Evolutionary conservation across 2,888 invertebrate genomes (phyloP), one percentile per base, ranked within the genome.

Genomic region (Lagria hirta): DNA sequence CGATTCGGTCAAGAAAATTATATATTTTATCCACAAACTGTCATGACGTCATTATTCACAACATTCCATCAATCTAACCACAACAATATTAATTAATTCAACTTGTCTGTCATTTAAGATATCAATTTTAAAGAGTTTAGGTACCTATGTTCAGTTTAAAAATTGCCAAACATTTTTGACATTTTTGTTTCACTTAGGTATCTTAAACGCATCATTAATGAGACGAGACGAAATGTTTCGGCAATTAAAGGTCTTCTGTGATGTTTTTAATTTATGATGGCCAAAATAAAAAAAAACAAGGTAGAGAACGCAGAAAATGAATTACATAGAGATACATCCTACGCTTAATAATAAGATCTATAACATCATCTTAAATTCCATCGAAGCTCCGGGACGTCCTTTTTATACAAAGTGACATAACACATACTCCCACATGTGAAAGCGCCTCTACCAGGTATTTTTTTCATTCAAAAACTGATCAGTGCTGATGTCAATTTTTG

Each of bases 11-110:
- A 62, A 62, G 65, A 64, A 68, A 66, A 68, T 67, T 66, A 68
- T 63, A 65, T 63, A 66, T 67, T 67, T 68, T 60, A 65, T 61
- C 64, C 66, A 61, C 65, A 65, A 63, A 66, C 66, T 68, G 68
- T 68, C 68, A 65, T 63, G 60, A 63, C 60, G 61, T 66, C 64
- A 66, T 68, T 64, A 64, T 55, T 68, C 65, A 66, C 65, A 13
- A 35, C 29, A 29, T 43, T 43, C 42, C 61, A 58, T 61, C 54
- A 48, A 54, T 51, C 50, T 45, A 24, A 43, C 43, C 54, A 36
- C 47, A 35, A 43, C 47, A 35, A 48, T 43, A 52, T 51, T 52
- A 56, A 56, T 58, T 54, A 55, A 51, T 52, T 46, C 43, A 33
- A 27, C 28, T 10, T 12, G 20, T 14, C 15, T 20, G 11, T 15